A percentile compares a stretch with the other conserved stretches of the same genome.
Evolutionary conservation across 2,113 vertebrate species (phyloP).

Genomic region (Antechinus flavipes): DNA sequence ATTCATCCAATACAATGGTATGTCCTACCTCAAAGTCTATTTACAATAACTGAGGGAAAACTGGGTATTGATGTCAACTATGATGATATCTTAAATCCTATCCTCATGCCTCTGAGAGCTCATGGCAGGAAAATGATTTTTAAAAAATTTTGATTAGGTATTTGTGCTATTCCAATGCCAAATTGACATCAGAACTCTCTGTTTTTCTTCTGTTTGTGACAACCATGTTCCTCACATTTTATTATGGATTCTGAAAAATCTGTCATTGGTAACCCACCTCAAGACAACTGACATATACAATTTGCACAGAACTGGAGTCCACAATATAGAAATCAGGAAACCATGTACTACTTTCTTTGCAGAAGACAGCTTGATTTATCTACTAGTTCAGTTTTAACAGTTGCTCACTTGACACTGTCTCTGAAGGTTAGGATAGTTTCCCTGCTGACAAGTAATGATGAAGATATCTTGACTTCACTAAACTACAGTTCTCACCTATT

Average conservation of each 20-base stretch:
- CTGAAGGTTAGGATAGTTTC: not conserved
- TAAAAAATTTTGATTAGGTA: not conserved
- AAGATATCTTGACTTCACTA: not conserved
- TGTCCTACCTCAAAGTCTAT: not conserved
- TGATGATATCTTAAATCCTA: not conserved
- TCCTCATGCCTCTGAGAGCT: not conserved
- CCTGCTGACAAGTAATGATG: not conserved
- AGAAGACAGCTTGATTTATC: constrained; percentile 58
- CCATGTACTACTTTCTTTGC: constrained; percentile 40
- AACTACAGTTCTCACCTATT: not conserved
- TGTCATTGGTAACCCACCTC: not conserved
- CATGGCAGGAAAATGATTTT: not conserved
- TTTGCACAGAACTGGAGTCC: not conserved
- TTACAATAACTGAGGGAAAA: not conserved
- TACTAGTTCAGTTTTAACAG: constrained; percentile 43
- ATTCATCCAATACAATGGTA: not conserved
- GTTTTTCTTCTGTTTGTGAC: not conserved
- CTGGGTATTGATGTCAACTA: not conserved
- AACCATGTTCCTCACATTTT: not conserved
- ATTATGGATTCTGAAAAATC: not conserved
- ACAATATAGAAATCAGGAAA: not conserved
- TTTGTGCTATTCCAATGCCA: not conserved
- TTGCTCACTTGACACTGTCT: not conserved
- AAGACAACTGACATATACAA: not conserved
- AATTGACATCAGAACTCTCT: not conserved